A percentile compares a stretch with the other conserved stretches of the same genome.
Conservation (phyloP, 2,113 vertebrate species). For the Chunga burmeisteri region DNA sequence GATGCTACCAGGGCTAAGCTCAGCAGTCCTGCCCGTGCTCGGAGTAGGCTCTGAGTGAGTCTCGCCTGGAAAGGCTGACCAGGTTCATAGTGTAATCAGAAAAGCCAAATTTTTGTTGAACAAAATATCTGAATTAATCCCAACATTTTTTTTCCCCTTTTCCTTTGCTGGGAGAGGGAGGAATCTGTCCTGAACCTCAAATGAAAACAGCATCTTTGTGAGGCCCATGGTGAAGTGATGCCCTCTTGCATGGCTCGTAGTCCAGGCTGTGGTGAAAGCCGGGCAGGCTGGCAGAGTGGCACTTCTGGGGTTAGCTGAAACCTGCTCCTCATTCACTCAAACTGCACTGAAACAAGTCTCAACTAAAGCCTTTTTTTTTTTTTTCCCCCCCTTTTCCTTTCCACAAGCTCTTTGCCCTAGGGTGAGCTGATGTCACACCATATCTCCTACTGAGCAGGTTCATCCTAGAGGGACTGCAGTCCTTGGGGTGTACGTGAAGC, state of each 20-base stretch:
- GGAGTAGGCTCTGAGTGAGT: background rate
- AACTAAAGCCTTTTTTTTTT: background rate
- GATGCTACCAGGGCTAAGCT: background rate
- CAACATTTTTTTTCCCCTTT: background rate
- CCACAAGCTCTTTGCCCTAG: background rate
- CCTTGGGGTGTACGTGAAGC: background rate
- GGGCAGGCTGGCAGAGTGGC: background rate
- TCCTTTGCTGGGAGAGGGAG: background rate
- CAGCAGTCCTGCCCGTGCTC: rapidly evolving
- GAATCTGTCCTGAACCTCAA: background rate
- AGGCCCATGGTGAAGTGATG: background rate
- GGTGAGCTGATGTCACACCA: background rate
- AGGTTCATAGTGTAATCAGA: background rate
- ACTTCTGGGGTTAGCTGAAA: background rate
- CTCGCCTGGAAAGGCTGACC: background rate
- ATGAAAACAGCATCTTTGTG: background rate
- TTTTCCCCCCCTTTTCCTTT: background rate
- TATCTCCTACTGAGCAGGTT: background rate
- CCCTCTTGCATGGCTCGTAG: rapidly evolving
- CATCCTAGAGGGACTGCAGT: background rate
- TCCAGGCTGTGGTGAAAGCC: background rate
- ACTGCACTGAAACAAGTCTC: background rate
- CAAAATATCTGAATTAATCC: background rate
- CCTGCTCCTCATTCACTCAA: background rate
- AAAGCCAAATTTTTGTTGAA: background rate